Percentiles rank a stretch among this genome's conserved stretches.
Evolutionary conservation across 2,888 invertebrate genomes (phyloP).

Genomic region (Dioctria linearis): DNA sequence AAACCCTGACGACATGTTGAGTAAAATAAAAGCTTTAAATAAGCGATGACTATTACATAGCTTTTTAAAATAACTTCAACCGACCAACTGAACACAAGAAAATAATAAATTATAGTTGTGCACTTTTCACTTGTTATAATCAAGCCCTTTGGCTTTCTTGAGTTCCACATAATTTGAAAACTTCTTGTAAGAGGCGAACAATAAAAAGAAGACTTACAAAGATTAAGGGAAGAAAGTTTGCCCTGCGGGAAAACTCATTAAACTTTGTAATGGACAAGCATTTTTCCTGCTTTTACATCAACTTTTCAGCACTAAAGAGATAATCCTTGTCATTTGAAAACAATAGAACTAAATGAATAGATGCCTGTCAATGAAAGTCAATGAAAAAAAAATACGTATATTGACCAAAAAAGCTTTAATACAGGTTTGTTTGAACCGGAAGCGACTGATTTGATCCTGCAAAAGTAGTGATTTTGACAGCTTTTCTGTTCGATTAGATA

Average conservation of each 20-base stretch:
- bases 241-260: conserved; percentile 33
- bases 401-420: no score
- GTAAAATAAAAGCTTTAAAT: no score
- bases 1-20: no score
- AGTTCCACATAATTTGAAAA: conserved; percentile 9
- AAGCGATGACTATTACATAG: no score
- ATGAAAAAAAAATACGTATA: no score
- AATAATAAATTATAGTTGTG: conserved; percentile 20
- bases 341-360: conserved; percentile 20
- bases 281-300: conserved; percentile 20
- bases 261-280: conserved; percentile 33
- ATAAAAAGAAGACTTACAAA: conserved; percentile 8
- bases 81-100: neutral
- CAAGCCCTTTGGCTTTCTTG: neutral
- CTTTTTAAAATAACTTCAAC: no score
- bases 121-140: conserved; percentile 23
- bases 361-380: neutral
- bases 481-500: no score
- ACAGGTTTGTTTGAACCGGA: no score
- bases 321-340: conserved; percentile 5
- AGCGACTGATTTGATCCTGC: no score
- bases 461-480: no score
- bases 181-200: conserved; percentile 9
- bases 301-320: conserved; percentile 15
- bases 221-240: conserved; percentile 22